Evolutionary conservation across 2,888 invertebrate species (phyloP).

Genomic region (Lepidocyrtoides sp.): DNA sequence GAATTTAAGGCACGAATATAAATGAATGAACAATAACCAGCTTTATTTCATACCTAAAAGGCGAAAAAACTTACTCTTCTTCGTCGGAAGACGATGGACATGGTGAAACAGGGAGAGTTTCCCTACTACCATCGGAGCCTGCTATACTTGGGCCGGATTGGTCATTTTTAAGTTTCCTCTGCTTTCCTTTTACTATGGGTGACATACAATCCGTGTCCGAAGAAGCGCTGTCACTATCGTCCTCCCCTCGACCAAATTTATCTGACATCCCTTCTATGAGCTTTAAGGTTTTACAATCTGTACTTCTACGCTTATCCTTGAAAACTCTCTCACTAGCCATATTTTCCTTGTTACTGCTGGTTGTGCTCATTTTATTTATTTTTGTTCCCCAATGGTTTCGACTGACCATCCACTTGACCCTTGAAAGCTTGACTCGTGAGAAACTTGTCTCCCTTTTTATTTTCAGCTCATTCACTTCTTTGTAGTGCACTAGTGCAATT

Average conservation of each 20-base stretch:
- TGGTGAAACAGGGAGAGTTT: neutral
- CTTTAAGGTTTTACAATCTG: neutral
- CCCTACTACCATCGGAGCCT: neutral
- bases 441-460: no score
- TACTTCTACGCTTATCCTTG: neutral
- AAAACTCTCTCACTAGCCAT: neutral
- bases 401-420: no score
- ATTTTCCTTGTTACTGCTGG: slow-evolving; percentile 49
- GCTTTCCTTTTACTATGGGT: neutral
- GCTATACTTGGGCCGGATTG: neutral
- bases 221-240: neutral
- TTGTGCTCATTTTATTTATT: slow-evolving; percentile 41
- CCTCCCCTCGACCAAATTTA: neutral
- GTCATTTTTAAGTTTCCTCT: neutral
- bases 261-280: neutral
- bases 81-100: neutral
- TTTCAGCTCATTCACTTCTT: no score
- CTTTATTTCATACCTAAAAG: neutral
- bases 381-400: no score
- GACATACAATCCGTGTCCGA: neutral
- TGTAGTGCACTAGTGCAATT: no score
- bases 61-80: slow-evolving; percentile 24
- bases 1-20: no score
- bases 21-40: neutral
- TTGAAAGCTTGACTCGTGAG: no score